These are phyloP conservation scores for Desmophyllum pertusum DNA, from an alignment of 92 coral and sea anemone genomes.

Conservation along the genomic window DNA sequence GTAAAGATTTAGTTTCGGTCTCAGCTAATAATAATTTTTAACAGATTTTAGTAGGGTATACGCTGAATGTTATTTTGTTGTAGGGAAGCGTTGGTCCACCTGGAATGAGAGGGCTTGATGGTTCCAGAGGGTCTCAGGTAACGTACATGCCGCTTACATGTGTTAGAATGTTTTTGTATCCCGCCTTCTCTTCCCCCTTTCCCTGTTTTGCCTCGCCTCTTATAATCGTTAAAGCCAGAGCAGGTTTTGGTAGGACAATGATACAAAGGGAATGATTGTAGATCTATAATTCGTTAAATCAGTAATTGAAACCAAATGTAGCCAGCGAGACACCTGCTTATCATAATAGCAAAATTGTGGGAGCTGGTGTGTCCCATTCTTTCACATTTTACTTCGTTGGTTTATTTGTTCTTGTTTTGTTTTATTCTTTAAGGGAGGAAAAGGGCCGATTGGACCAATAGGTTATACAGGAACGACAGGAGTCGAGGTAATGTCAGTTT, in stretches of 20 bases:
- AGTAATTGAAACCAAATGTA: no score
- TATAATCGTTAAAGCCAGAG: not conserved
- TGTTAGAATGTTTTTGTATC: not conserved
- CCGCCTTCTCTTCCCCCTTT: not conserved
- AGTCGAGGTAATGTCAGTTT: constrained; percentile 33
- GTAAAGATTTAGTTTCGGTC: not conserved
- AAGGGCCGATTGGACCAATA: constrained; percentile 27
- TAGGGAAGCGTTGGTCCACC: constrained; percentile 43
- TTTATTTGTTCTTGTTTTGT: not conserved
- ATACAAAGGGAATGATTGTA: no score
- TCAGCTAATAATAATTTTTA: not conserved
- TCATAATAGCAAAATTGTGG: not conserved
- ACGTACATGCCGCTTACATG: not conserved
- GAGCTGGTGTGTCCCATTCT: not conserved
- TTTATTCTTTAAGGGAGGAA: constrained; percentile 32
- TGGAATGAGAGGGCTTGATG: constrained; percentile 27
- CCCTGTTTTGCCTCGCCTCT: not conserved
- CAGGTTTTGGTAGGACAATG: not conserved
- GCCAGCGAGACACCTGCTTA: no score
- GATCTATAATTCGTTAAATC: no score
- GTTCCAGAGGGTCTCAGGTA: constrained; percentile 42
- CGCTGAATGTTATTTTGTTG: not conserved
- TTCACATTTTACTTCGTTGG: not conserved
- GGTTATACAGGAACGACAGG: constrained; percentile 64
- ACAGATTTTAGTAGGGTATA: not conserved